Evolutionary conservation across 1,140 invertebrate genomes (phyloP).

Genomic region (Chionoecetes opilio): DNA sequence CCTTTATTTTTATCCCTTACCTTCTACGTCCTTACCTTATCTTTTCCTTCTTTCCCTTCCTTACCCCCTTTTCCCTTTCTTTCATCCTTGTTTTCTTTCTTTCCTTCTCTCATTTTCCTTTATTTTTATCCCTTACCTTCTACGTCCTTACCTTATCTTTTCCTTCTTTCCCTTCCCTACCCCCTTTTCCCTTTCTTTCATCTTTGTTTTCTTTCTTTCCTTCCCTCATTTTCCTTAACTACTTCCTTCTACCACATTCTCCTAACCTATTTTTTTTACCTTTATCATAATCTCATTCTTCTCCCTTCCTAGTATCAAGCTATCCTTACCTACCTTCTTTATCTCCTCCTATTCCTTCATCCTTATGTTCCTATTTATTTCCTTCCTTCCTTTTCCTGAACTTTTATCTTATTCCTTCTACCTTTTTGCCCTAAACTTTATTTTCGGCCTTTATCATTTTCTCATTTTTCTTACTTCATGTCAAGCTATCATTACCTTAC

Average conservation of each 20-base stretch:
- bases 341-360: not conserved
- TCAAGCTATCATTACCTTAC: not conserved
- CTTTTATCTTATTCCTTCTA: not conserved
- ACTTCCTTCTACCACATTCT: not conserved
- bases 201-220: not conserved
- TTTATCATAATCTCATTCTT: no score
- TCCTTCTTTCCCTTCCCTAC: not conserved
- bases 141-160: not conserved
- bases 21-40: not conserved
- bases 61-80: not conserved
- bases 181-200: not conserved
- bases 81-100: not conserved
- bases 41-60: not conserved
- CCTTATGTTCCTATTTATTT: not conserved
- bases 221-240: not conserved
- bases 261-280: no score
- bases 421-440: no score
- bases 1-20: not conserved
- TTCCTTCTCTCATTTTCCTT: not conserved
- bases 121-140: not conserved
- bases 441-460: not conserved
- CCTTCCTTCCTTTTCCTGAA: not conserved
- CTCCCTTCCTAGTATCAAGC: no score
- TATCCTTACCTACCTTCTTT: not conserved
- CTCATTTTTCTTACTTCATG: not conserved